Evolutionary conservation across 2,888 invertebrate genomes (phyloP).

Genomic region (Acanthacorydalis orientalis): DNA sequence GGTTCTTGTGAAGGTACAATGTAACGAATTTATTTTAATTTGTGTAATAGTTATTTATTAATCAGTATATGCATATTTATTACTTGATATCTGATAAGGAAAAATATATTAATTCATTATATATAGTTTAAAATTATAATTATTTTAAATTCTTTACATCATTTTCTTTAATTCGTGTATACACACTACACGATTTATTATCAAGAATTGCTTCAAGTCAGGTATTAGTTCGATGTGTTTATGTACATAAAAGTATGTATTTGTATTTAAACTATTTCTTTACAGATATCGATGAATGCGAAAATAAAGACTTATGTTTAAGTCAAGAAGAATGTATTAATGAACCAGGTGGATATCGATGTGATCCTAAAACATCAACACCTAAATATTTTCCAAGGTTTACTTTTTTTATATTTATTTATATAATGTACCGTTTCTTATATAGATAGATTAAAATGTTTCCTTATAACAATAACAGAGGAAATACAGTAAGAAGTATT

Average conservation of each 20-base stretch:
- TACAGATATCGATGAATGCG: conserved; percentile 66
- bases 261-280: neutral
- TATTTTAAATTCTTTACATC: too few relatives aligned
- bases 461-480: too few relatives aligned
- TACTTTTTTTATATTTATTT: neutral
- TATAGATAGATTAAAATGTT: too few relatives aligned
- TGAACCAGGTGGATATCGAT: conserved; percentile 46
- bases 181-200: neutral
- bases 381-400: conserved; percentile 9
- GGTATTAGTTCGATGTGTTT: too few relatives aligned
- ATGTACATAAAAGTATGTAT: too few relatives aligned
- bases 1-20: conserved; percentile 40
- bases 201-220: neutral
- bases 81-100: neutral
- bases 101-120: too few relatives aligned
- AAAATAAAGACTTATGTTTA: conserved; percentile 37
- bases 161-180: too few relatives aligned
- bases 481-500: too few relatives aligned
- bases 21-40: neutral
- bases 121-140: too few relatives aligned
- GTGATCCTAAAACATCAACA: conserved; percentile 31
- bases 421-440: too few relatives aligned
- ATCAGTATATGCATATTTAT: conserved; percentile 3
- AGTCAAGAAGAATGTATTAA: conserved; percentile 46
- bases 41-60: neutral